These are phyloP conservation scores for Branchipolynoe longqiensis DNA, from an alignment of 2,888 invertebrate species.

Conservation along the genomic window DNA sequence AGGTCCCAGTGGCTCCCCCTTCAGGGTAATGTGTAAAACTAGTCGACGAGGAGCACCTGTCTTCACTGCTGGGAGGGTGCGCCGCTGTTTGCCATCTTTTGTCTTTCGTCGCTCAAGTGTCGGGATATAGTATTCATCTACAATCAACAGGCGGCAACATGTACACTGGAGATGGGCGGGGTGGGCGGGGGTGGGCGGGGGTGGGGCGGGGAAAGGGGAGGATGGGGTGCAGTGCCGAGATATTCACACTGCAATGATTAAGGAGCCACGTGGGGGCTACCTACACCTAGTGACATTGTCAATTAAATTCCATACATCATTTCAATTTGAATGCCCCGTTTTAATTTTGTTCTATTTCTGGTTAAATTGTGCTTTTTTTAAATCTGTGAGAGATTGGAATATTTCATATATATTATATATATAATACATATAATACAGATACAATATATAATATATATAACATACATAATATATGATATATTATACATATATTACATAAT, in stretches of 20 bases:
- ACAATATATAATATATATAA: too few species aligned
- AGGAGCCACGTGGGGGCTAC: too few species aligned
- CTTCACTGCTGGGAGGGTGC: background rate
- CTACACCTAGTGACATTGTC: too few species aligned
- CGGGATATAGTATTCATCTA: slow-evolving; percentile 51
- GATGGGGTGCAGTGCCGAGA: background rate
- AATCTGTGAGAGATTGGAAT: too few species aligned
- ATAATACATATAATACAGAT: too few species aligned
- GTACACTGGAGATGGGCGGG: background rate
- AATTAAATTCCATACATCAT: too few species aligned
- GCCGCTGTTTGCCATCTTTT: slow-evolving; percentile 43
- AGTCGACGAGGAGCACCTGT: slow-evolving; percentile 29
- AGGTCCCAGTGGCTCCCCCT: slow-evolving; percentile 1
- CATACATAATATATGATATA: too few species aligned
- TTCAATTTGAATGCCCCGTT: too few species aligned
- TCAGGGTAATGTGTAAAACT: background rate
- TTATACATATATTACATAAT: too few species aligned
- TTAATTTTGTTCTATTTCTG: too few species aligned
- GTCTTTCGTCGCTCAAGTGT: slow-evolving; percentile 52
- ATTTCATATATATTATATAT: too few species aligned
- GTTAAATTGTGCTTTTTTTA: too few species aligned
- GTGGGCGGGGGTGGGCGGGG: background rate
- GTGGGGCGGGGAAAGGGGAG: background rate
- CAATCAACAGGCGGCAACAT: slow-evolving; percentile 31
- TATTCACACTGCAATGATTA: background rate